Conservation (phyloP, 37 sponge, comb jelly and placozoan species). For the Eunapius fragilis region DNA sequence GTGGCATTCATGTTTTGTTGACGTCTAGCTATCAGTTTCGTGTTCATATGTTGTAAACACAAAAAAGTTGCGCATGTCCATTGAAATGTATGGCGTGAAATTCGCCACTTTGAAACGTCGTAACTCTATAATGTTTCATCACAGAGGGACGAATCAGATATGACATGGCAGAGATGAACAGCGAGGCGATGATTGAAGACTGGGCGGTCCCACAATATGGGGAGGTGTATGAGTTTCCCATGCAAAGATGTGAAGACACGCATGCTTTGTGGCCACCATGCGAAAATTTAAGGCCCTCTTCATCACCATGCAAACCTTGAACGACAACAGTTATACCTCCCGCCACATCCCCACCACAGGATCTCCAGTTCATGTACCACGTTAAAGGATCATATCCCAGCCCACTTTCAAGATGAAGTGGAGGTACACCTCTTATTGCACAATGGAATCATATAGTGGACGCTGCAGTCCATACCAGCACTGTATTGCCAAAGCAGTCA, state of each 20-base stretch:
- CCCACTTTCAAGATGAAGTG: too few relatives aligned
- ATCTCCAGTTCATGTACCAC: too few relatives aligned
- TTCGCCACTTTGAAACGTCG: too few relatives aligned
- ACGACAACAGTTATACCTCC: slow-evolving; percentile 22
- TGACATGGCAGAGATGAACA: background rate
- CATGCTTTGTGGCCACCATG: background rate
- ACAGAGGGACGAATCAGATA: too few relatives aligned
- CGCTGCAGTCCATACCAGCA: slow-evolving; percentile 67
- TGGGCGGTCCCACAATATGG: too few relatives aligned
- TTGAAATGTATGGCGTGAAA: too few relatives aligned
- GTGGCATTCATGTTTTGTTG: too few relatives aligned
- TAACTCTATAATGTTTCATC: too few relatives aligned
- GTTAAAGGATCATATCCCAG: slow-evolving; percentile 50
- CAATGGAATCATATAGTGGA: slow-evolving; percentile 59
- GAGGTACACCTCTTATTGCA: slow-evolving; percentile 53
- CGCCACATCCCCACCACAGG: slow-evolving; percentile 45
- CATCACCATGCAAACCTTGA: slow-evolving; percentile 40
- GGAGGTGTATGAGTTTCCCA: background rate
- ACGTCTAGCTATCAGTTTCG: too few relatives aligned
- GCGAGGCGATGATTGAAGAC: slow-evolving; percentile 21
- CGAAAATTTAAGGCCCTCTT: slow-evolving; percentile 29
- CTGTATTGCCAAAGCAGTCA: slow-evolving; percentile 57
- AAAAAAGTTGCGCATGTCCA: too few relatives aligned
- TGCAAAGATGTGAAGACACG: slow-evolving; percentile 19
- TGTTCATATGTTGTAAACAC: too few relatives aligned